Evolutionary conservation across 2,888 invertebrate genomes (phyloP).

Genomic region (Phengaris arion): DNA sequence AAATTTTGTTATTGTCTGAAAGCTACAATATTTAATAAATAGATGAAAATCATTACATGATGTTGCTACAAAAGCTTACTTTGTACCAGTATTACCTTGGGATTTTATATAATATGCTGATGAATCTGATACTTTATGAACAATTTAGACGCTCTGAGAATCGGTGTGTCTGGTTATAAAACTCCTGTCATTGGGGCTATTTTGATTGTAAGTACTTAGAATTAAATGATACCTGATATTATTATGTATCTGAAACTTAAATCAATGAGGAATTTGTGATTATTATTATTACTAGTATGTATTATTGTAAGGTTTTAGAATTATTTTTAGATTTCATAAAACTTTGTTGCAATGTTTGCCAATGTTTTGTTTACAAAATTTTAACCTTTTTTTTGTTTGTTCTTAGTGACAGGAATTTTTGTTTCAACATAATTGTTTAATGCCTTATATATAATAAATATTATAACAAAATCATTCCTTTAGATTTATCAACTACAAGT

Average conservation of each 20-base stretch:
- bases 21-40: background rate
- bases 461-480: conserved; percentile 19
- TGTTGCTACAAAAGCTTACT: background rate
- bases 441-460: background rate
- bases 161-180: background rate
- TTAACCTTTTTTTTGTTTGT: conserved; percentile 15
- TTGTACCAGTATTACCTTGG: conserved; percentile 3
- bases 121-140: background rate
- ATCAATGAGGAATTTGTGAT: conserved; percentile 7
- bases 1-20: background rate
- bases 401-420: conserved; percentile 7
- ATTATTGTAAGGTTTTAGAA: conserved; percentile 9
- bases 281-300: conserved; percentile 7
- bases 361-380: conserved; percentile 26
- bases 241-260: background rate
- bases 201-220: background rate
- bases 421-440: background rate
- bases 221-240: background rate
- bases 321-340: conserved; percentile 20
- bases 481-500: conserved; percentile 24
- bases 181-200: no score
- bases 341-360: conserved; percentile 15
- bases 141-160: background rate
- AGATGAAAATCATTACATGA: background rate
- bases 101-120: background rate